A percentile compares a stretch with the other conserved stretches of the same genome.
Conservation (phyloP, 2,888 invertebrate species). For the Drosophila kokeensis region DNA sequence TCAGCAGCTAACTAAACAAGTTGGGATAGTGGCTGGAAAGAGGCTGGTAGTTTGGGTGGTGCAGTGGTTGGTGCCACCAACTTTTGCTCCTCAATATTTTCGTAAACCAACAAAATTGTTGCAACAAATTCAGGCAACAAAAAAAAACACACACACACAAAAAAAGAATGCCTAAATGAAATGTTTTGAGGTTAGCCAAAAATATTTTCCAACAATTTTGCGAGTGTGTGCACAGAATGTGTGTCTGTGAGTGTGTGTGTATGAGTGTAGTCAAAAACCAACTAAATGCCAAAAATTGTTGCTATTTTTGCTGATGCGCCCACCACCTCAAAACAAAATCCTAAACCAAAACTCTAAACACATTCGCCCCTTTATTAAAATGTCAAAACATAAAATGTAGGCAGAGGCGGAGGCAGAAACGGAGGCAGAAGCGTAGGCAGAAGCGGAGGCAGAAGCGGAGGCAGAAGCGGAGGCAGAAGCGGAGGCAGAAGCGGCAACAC, state of each 20-base stretch:
- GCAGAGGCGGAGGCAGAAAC: background rate
- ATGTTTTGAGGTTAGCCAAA: slow-evolving; percentile 77
- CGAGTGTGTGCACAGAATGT: slow-evolving; percentile 20
- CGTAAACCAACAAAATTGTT: slow-evolving; percentile 63
- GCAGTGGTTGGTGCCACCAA: slow-evolving; percentile 49
- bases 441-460: background rate
- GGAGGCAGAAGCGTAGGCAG: background rate
- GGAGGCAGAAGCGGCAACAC: background rate
- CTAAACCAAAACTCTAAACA: slow-evolving; percentile 7
- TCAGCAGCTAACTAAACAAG: slow-evolving; percentile 61
- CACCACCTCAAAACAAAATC: background rate
- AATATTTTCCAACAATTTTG: slow-evolving; percentile 68
- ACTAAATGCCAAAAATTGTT: slow-evolving; percentile 52
- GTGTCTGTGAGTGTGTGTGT: slow-evolving; percentile 23
- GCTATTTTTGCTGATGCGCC: slow-evolving; percentile 25
- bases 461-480: background rate
- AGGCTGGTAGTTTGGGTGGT: background rate
- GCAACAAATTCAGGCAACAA: slow-evolving; percentile 64
- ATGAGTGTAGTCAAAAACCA: slow-evolving; percentile 22
- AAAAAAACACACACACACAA: slow-evolving; percentile 22
- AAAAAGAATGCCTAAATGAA: slow-evolving; percentile 58
- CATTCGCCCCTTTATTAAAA: slow-evolving; percentile 72
- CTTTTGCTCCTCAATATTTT: slow-evolving; percentile 74
- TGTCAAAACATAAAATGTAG: slow-evolving; percentile 67
- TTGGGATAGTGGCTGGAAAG: background rate